Percentiles rank a stretch among this genome's conserved stretches.
These are phyloP conservation scores for Dendrocincla fuliginosa DNA, from an alignment of 2,797 vertebrate species.

Conservation along the genomic window DNA sequence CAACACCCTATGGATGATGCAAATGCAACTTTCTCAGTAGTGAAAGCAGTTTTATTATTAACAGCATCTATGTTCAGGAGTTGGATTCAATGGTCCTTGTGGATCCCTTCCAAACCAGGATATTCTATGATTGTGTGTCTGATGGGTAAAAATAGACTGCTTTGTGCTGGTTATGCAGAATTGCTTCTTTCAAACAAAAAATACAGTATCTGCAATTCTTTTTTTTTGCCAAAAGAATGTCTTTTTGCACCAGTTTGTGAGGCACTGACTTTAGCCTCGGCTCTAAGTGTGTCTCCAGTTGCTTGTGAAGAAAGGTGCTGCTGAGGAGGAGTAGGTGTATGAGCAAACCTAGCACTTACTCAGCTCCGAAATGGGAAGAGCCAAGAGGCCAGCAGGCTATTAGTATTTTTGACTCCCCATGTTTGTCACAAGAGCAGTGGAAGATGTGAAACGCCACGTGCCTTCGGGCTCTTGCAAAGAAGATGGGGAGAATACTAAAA, in stretches of 20 bases:
- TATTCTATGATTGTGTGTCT: background rate
- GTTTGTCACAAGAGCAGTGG: conserved; percentile 23
- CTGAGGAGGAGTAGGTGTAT: background rate
- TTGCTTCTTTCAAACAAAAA: background rate
- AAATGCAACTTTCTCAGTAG: background rate
- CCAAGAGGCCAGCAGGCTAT: background rate
- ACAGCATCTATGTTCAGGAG: background rate
- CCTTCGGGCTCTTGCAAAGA: conserved; percentile 7
- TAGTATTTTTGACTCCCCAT: conserved; percentile 17
- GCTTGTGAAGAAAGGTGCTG: background rate
- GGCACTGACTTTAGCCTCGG: background rate
- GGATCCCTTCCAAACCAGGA: background rate
- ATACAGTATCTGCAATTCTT: background rate
- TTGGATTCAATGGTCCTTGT: background rate
- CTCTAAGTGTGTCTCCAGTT: rapidly evolving
- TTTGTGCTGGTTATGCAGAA: background rate
- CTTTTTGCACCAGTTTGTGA: background rate
- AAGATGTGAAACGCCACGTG: background rate
- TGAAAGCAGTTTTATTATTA: background rate
- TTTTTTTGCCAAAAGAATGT: background rate
- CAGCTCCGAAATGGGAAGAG: background rate
- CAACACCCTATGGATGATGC: background rate
- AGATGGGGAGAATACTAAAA: conserved; percentile 30
- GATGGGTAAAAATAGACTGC: background rate
- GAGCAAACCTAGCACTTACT: background rate